These are phyloP conservation scores for Natrix natrix DNA, from an alignment of 2,797 vertebrate species.

Conservation along the genomic window DNA sequence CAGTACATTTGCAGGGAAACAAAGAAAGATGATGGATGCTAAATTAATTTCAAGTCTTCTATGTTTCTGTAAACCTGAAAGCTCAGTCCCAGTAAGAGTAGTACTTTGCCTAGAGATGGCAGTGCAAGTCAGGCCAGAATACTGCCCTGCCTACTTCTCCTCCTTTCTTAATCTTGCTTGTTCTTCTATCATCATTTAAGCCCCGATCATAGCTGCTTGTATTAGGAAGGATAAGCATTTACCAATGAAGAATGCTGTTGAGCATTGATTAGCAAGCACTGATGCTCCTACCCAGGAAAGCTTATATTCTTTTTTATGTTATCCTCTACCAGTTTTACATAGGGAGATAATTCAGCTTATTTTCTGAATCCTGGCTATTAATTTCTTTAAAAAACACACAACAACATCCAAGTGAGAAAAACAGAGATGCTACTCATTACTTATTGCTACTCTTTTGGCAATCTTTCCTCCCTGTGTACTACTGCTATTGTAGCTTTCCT, in stretches of 20 bases:
- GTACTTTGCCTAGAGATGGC: constrained; percentile 57
- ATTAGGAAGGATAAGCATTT: constrained; percentile 1
- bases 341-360: not conserved
- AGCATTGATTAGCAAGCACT: not conserved
- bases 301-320: not conserved
- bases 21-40: not conserved
- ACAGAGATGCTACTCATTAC: not conserved
- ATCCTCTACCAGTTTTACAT: not conserved
- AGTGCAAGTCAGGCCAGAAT: constrained; percentile 49
- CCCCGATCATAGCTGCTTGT: fast-evolving
- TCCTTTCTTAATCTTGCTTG: not conserved
- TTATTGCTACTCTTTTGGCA: not conserved
- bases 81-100: not conserved
- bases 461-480: not conserved
- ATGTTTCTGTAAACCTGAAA: not conserved
- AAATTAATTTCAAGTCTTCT: not conserved
- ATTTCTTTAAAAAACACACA: not conserved
- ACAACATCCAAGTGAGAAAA: not conserved
- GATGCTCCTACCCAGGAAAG: not conserved
- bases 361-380: not conserved
- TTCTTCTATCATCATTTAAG: fast-evolving
- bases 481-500: not conserved
- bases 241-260: not conserved
- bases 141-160: not conserved
- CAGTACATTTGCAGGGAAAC: not conserved